These are phyloP conservation scores for Pseudorhiza aurosa DNA, from an alignment of 30 jellyfish, hydroid and myxozoan genomes.

Conservation along the genomic window DNA sequence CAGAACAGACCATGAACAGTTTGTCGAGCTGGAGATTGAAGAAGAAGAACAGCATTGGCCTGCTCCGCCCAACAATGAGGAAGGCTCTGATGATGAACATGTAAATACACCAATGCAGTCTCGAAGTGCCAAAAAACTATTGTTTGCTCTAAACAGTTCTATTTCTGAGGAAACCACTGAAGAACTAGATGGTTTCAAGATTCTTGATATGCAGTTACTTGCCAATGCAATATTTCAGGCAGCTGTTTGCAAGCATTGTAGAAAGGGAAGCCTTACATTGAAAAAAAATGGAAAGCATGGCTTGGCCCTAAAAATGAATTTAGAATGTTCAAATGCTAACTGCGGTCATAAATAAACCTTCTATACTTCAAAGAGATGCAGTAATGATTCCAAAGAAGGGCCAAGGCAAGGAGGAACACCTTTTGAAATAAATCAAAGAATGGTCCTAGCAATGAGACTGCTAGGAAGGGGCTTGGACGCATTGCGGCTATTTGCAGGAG, in stretches of 20 bases:
- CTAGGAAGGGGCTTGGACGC: constrained; percentile 9
- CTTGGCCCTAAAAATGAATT: background rate
- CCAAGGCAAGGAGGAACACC: constrained; percentile 10
- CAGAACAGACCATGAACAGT: constrained; percentile 8
- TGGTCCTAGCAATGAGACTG: constrained; percentile 18
- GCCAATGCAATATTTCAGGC: background rate
- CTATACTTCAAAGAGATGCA: constrained; percentile 6
- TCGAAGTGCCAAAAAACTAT: background rate
- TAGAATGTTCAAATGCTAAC: background rate
- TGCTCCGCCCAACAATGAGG: background rate
- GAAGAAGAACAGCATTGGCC: constrained; percentile 7
- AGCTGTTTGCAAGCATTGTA: constrained; percentile 13
- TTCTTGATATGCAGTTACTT: background rate
- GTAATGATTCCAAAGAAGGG: background rate
- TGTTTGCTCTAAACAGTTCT: background rate
- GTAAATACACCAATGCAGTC: background rate
- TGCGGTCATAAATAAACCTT: background rate
- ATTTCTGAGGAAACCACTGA: background rate
- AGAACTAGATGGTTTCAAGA: background rate
- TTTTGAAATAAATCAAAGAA: constrained; percentile 23
- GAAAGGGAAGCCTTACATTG: background rate
- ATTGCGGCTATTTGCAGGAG: background rate
- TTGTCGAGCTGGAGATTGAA: background rate
- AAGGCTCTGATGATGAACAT: background rate
- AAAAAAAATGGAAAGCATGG: constrained; percentile 2